phyloP scores from a whole-genome alignment of 2,888 invertebrate species.

The Panopea generosa region DNA sequence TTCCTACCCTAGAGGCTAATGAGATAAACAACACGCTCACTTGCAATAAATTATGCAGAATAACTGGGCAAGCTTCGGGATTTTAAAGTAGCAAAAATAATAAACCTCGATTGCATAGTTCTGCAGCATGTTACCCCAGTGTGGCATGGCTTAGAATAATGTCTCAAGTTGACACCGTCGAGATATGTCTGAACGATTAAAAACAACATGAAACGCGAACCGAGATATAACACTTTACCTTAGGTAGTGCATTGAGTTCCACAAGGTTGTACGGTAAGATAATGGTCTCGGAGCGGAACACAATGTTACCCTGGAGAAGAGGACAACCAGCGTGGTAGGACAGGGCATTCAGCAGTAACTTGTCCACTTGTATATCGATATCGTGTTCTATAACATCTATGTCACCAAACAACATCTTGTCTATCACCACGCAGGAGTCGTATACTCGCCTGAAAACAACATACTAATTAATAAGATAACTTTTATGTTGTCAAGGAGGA shows the following conservation, averaged over 20 bases:
- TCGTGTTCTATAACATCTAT: slow-evolving; percentile 32
- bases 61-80: too few relatives aligned
- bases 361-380: slow-evolving; percentile 43
- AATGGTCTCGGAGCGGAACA: slow-evolving; percentile 13
- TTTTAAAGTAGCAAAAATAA: too few relatives aligned
- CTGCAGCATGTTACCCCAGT: not conserved
- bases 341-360: slow-evolving; percentile 28
- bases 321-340: slow-evolving; percentile 45
- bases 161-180: too few relatives aligned
- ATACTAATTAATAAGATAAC: too few relatives aligned
- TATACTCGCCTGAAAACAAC: slow-evolving; percentile 46
- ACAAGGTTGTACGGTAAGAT: slow-evolving; percentile 18
- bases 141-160: not conserved
- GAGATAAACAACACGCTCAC: too few relatives aligned
- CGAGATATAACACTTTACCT: too few relatives aligned
- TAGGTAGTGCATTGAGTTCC: slow-evolving; percentile 24
- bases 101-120: too few relatives aligned
- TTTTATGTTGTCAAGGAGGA: too few relatives aligned
- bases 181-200: too few relatives aligned
- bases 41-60: too few relatives aligned
- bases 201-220: too few relatives aligned
- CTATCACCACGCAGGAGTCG: slow-evolving; percentile 32
- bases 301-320: slow-evolving; percentile 22
- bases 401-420: slow-evolving; percentile 36
- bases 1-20: too few relatives aligned